Evolutionary conservation across 2,888 invertebrate species (phyloP).

Genomic region (Melanostoma mellinum): DNA sequence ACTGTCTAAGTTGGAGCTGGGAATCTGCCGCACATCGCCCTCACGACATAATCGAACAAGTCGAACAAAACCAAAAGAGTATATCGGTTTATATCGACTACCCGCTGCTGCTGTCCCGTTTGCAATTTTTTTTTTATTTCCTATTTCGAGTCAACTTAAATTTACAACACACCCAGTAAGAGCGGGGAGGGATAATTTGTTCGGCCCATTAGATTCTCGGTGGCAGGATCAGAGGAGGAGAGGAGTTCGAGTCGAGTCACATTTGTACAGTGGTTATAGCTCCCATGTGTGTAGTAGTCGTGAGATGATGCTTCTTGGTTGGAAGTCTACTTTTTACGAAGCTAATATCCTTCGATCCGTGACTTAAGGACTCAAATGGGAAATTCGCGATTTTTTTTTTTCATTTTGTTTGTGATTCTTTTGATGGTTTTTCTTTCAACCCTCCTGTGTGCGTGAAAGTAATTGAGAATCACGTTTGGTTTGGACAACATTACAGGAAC

Average conservation of each 20-base stretch:
- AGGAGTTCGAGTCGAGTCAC: slow-evolving; percentile 58
- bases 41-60: slow-evolving; percentile 58
- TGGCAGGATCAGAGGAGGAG: slow-evolving; percentile 12
- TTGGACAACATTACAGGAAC: slow-evolving; percentile 33
- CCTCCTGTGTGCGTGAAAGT: slow-evolving; percentile 40
- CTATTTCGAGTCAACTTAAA: slow-evolving; percentile 55
- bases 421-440: slow-evolving; percentile 26
- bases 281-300: slow-evolving; percentile 81
- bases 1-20: slow-evolving; percentile 47
- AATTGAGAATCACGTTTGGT: slow-evolving; percentile 67
- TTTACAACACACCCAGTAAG: slow-evolving; percentile 51
- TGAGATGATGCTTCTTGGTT: slow-evolving; percentile 58
- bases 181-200: slow-evolving; percentile 54
- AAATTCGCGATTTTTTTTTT: slow-evolving; percentile 66
- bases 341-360: slow-evolving; percentile 69
- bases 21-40: slow-evolving; percentile 14
- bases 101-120: slow-evolving; percentile 42
- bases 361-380: slow-evolving; percentile 44
- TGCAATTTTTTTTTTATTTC: slow-evolving; percentile 44
- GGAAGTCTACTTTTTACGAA: slow-evolving; percentile 60
- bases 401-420: slow-evolving; percentile 12
- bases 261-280: slow-evolving; percentile 80
- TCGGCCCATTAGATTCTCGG: slow-evolving; percentile 70
- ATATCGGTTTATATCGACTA: slow-evolving; percentile 30
- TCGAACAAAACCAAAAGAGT: slow-evolving; percentile 67